These are phyloP conservation scores for Rhopalosiphum nymphaeae DNA, from an alignment of 2,888 invertebrate species.

Conservation along the genomic window DNA sequence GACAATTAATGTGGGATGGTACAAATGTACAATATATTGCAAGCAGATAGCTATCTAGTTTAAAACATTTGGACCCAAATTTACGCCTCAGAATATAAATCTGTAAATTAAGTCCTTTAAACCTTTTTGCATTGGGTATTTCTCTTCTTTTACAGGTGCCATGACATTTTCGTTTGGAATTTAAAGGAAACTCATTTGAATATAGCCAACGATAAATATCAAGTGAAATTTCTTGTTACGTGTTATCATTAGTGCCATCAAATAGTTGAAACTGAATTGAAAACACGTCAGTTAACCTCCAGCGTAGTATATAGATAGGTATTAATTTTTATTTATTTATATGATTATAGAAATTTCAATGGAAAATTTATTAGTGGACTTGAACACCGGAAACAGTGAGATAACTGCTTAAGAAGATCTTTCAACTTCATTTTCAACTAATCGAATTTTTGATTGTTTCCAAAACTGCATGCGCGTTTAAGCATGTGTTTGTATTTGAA, in stretches of 20 bases:
- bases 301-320: background rate
- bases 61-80: constrained; percentile 31
- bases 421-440: constrained; percentile 34
- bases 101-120: constrained; percentile 46
- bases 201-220: constrained; percentile 47
- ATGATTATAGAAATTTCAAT: constrained; percentile 23
- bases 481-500: constrained; percentile 48
- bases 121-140: constrained; percentile 11
- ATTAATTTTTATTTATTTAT: constrained; percentile 46
- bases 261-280: constrained; percentile 39
- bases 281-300: constrained; percentile 15
- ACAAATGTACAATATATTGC: background rate
- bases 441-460: constrained; percentile 57
- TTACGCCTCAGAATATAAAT: constrained; percentile 48
- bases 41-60: constrained; percentile 5
- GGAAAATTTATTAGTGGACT: constrained; percentile 24
- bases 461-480: constrained; percentile 45
- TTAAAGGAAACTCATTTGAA: constrained; percentile 48
- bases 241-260: constrained; percentile 33
- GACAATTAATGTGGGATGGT: background rate
- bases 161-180: constrained; percentile 40
- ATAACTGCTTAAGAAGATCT: constrained; percentile 33
- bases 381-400: background rate
- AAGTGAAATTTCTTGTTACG: constrained; percentile 29
- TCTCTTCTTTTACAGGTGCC: constrained; percentile 33